Evolutionary conservation across 2,113 vertebrate species (phyloP).

Genomic region (Chionodraco myersi): DNA sequence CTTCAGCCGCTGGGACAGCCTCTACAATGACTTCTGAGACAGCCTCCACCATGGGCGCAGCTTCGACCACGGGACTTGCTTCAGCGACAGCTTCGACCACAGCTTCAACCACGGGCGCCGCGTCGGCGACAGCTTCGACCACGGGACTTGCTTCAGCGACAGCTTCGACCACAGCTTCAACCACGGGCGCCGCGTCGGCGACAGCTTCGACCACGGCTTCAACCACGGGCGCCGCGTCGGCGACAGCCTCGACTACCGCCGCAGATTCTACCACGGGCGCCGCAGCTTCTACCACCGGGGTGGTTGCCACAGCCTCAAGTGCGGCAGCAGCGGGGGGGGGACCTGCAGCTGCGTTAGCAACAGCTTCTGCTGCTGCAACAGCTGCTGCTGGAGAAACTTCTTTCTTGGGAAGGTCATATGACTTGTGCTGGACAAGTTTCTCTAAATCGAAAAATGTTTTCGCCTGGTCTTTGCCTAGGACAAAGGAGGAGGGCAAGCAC

Average conservation of each 20-base stretch:
- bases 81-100: not conserved
- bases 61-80: not conserved
- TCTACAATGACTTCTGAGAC: not conserved
- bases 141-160: not conserved
- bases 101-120: not conserved
- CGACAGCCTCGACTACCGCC: not conserved
- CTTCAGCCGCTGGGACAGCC: not conserved
- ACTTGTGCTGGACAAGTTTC: slow-evolving; percentile 80
- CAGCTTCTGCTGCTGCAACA: slow-evolving; percentile 21
- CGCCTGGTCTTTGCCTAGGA: slow-evolving; percentile 69
- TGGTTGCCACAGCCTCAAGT: slow-evolving; percentile 6
- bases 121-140: not conserved
- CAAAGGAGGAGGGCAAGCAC: slow-evolving; percentile 62
- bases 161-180: not conserved
- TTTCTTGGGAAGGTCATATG: slow-evolving; percentile 62
- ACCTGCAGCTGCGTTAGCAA: slow-evolving; percentile 12
- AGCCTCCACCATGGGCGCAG: not conserved
- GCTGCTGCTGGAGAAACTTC: slow-evolving; percentile 22
- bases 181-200: not conserved
- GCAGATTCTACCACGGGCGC: not conserved
- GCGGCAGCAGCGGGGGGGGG: not conserved
- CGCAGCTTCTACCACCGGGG: not conserved
- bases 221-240: not conserved
- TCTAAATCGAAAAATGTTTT: slow-evolving; percentile 82
- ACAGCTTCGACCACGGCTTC: not conserved